A percentile compares a stretch with the other conserved stretches of the same genome.
phyloP scores from a whole-genome alignment of 2,113 vertebrate genomes.

The Saccopteryx bilineata region DNA sequence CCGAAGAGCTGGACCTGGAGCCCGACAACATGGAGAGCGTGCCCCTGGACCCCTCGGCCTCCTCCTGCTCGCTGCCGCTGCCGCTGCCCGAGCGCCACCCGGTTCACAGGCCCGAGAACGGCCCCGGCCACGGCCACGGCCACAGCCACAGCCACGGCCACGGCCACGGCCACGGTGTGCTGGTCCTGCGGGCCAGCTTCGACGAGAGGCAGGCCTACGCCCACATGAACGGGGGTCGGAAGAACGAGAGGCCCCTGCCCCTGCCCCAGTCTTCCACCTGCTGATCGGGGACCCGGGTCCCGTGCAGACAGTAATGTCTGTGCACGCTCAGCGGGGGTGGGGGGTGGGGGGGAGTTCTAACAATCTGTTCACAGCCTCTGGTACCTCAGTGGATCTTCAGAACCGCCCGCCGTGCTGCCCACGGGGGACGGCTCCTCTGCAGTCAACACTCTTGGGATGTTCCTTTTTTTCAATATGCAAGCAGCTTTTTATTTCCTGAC shows the following conservation, averaged over 20 bases:
- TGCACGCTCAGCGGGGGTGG: conserved; percentile 62
- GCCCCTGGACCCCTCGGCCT: conserved; percentile 95
- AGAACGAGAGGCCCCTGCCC: conserved; percentile 96
- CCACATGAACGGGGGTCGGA: conserved; percentile 98
- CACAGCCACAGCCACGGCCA: too few species aligned
- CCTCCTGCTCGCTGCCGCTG: conserved; percentile 92
- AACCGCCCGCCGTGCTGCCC: conserved; percentile 91
- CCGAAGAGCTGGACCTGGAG: conserved; percentile 97
- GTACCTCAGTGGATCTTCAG: conserved; percentile 93
- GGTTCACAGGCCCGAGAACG: conserved; percentile 94
- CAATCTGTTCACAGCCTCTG: conserved; percentile 90
- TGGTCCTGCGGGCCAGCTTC: conserved; percentile 94
- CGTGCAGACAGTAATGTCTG: conserved; percentile 53
- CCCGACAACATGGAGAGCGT: conserved; percentile 98
- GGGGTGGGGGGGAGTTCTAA: conserved; percentile 64
- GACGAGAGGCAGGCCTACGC: conserved; percentile 97
- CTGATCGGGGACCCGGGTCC: conserved; percentile 89
- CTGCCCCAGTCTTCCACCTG: conserved; percentile 99
- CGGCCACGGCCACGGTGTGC: too few species aligned
- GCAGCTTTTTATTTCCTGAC: conserved; percentile 88
- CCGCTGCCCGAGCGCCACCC: conserved; percentile 94
- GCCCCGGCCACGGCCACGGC: conserved; percentile 92
- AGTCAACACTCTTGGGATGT: conserved; percentile 86
- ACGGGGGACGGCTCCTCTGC: conserved; percentile 88
- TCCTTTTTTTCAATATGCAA: conserved; percentile 89